Evolutionary conservation across 2,888 invertebrate species (phyloP).

Genomic region (Brenthis daphne): DNA sequence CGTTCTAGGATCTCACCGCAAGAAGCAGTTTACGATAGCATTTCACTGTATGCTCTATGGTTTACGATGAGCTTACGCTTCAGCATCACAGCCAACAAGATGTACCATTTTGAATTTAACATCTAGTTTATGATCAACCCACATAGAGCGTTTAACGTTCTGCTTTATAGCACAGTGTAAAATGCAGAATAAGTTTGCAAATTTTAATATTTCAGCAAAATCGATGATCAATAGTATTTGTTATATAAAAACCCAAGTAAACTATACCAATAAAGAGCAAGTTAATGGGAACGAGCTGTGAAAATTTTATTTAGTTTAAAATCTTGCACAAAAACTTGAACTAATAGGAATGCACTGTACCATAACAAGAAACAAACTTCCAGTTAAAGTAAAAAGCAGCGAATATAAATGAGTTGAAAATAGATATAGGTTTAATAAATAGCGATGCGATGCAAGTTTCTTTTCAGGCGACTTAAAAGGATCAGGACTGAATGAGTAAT

Average conservation of each 20-base stretch:
- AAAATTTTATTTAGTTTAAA: constrained; percentile 1
- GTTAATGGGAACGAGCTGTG: not conserved
- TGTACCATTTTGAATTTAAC: constrained; percentile 17
- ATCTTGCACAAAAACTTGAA: not conserved
- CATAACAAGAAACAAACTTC: constrained; percentile 15
- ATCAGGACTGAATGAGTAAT: constrained; percentile 25
- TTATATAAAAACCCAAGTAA: too few species aligned
- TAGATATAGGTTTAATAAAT: constrained; percentile 24
- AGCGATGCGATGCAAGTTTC: constrained; percentile 14
- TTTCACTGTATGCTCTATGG: not conserved
- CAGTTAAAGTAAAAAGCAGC: not conserved
- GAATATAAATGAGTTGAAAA: constrained; percentile 8
- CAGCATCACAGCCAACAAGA: constrained; percentile 2
- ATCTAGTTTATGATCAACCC: constrained; percentile 19
- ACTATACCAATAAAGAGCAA: not conserved
- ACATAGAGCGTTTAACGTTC: constrained; percentile 6
- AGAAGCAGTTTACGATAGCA: not conserved
- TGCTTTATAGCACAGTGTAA: not conserved
- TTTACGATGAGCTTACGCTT: constrained; percentile 4
- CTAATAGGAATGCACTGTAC: not conserved
- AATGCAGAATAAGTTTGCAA: not conserved
- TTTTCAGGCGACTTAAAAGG: constrained; percentile 10
- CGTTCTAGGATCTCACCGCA: not conserved
- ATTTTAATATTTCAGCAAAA: not conserved
- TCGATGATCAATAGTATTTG: too few species aligned